These are phyloP conservation scores for Torymus auratus DNA, from an alignment of 2,888 invertebrate genomes.

Conservation along the genomic window DNA sequence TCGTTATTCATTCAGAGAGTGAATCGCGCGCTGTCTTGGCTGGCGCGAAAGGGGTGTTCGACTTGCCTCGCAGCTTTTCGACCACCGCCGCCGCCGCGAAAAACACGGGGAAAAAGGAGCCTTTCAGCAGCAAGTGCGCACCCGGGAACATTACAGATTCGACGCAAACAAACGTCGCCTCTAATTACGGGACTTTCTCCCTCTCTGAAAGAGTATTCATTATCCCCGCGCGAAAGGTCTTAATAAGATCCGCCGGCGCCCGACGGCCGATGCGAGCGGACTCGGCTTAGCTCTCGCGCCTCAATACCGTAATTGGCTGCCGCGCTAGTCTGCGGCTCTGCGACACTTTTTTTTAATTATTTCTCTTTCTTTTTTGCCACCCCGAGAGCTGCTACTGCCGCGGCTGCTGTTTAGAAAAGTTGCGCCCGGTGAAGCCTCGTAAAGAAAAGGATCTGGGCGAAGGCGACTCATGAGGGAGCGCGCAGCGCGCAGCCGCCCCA, in stretches of 20 bases:
- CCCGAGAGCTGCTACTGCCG: too few species aligned
- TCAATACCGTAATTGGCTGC: not conserved
- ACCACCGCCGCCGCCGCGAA: not conserved
- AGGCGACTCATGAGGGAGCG: too few species aligned
- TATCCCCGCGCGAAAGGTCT: conserved; percentile 50
- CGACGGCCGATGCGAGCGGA: not conserved
- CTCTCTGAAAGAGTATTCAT: conserved; percentile 54
- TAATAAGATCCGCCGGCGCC: conserved; percentile 58
- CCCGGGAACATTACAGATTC: conserved; percentile 46
- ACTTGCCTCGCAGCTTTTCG: not conserved
- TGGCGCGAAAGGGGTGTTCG: not conserved
- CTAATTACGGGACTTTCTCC: conserved; percentile 61
- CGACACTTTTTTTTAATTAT: conserved; percentile 5
- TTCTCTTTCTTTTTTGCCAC: not conserved
- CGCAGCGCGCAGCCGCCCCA: too few species aligned
- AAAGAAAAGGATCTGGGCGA: too few species aligned
- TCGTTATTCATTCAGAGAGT: conserved; percentile 37
- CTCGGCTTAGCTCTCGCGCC: not conserved
- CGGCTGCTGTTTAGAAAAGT: too few species aligned
- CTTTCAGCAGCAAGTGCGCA: not conserved
- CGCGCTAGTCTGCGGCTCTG: not conserved
- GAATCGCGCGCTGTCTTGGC: conserved; percentile 25
- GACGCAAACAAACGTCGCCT: conserved; percentile 58
- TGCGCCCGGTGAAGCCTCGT: too few species aligned
- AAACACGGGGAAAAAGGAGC: not conserved